These are phyloP conservation scores for Leptopilina boulardi DNA, from an alignment of 1,140 invertebrate species.

Conservation along the genomic window DNA sequence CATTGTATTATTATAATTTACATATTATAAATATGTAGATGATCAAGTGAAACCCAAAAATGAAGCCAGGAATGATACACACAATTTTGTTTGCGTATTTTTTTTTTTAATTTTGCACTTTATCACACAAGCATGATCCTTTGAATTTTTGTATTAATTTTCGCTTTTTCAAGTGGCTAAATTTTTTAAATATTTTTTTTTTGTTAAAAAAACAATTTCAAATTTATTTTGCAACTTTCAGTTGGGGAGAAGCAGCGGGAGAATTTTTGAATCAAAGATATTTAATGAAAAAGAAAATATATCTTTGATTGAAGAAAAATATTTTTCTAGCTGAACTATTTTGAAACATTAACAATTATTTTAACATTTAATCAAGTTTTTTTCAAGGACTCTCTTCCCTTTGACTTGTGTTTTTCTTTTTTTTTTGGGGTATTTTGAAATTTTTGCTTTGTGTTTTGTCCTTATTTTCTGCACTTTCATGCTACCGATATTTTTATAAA, in stretches of 20 bases:
- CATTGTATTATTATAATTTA: not conserved
- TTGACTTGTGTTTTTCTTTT: slow-evolving; percentile 26
- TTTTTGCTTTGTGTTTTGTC: slow-evolving; percentile 66
- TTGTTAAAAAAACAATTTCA: not conserved
- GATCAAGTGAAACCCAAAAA: not conserved
- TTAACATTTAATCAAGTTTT: not conserved
- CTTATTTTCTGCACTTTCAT: slow-evolving; percentile 65
- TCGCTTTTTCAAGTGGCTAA: slow-evolving; percentile 5
- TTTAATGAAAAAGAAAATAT: no score
- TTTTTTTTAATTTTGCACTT: slow-evolving; percentile 22
- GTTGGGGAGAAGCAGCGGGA: no score
- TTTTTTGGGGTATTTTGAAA: slow-evolving; percentile 1
- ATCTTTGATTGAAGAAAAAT: no score
- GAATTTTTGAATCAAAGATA: no score
- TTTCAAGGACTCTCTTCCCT: not conserved
- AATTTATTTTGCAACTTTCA: no score
- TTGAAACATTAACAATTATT: not conserved
- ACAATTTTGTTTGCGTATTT: not conserved
- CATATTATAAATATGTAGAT: slow-evolving; percentile 23
- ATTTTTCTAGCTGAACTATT: no score
- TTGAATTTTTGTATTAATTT: slow-evolving; percentile 34
- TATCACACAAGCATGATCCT: slow-evolving; percentile 42
- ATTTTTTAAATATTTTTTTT: not conserved
- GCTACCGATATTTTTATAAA: not conserved
- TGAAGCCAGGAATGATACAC: slow-evolving; percentile 2